phyloP scores from a whole-genome alignment of 2,797 vertebrate species.

The Gymnocypris eckloni region DNA sequence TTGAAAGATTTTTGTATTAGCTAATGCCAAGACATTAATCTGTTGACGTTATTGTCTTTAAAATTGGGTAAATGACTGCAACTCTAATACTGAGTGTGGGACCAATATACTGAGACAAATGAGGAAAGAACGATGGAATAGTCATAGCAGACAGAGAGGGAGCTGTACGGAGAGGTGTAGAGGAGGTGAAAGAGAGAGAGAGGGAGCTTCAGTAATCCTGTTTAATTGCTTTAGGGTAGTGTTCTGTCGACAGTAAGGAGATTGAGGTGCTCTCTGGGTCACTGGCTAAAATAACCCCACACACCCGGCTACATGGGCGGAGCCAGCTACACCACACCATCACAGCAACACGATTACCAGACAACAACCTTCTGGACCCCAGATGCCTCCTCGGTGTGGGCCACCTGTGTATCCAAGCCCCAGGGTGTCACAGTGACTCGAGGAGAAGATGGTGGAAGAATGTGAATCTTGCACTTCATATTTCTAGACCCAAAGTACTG shows the following conservation, averaged over 20 bases:
- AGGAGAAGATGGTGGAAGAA: background rate
- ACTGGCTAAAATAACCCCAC: conserved; percentile 81
- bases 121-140: background rate
- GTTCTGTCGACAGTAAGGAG: conserved; percentile 86
- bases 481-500: background rate
- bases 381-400: conserved; percentile 21
- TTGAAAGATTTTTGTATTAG: background rate
- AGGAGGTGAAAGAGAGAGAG: conserved; percentile 40
- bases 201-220: conserved; percentile 54
- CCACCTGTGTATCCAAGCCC: conserved; percentile 14
- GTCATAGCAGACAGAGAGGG: background rate
- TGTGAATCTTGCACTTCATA: background rate
- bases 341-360: conserved; percentile 49
- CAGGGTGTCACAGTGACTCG: background rate
- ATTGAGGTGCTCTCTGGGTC: conserved; percentile 88
- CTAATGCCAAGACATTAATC: background rate
- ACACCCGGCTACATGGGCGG: conserved; percentile 49
- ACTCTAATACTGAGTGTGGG: background rate
- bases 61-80: background rate
- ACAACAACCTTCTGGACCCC: conserved; percentile 47
- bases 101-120: background rate
- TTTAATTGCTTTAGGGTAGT: conserved; percentile 86
- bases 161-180: conserved; percentile 28
- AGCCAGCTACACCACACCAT: conserved; percentile 24
- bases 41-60: background rate